Conservation (phyloP, 2,797 vertebrate species). For the Loriculus beryllinus region DNA sequence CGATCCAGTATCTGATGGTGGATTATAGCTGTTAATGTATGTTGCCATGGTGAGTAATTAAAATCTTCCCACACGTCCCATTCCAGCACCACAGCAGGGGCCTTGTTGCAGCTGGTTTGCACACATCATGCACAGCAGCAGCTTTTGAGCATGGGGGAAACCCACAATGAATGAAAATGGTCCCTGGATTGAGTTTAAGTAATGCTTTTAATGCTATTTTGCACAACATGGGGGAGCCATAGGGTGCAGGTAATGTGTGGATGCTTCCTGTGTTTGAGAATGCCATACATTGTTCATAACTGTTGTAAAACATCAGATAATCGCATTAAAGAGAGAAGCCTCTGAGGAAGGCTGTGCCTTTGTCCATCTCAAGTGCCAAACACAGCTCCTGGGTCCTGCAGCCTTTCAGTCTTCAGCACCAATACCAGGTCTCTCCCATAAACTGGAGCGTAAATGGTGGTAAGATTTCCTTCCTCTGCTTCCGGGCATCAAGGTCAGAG, state of each 20-base stretch:
- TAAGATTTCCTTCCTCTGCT: background rate
- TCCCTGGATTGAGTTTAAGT: background rate
- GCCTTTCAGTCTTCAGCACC: background rate
- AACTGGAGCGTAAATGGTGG: background rate
- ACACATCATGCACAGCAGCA: background rate
- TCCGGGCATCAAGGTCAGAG: background rate
- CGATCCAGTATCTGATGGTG: background rate
- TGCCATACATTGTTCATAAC: background rate
- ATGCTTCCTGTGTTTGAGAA: background rate
- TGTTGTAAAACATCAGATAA: background rate
- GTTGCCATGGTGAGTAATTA: conserved; percentile 61
- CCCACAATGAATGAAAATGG: background rate
- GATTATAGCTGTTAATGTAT: background rate
- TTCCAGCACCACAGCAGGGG: background rate
- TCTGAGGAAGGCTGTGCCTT: background rate
- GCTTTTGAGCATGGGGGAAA: conserved; percentile 1
- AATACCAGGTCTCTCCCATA: background rate
- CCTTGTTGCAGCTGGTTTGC: conserved; percentile 32
- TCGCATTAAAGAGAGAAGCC: background rate
- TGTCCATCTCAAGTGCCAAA: background rate
- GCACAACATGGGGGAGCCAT: background rate
- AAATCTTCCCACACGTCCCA: conserved; percentile 9
- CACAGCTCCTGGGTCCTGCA: background rate
- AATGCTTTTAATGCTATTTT: background rate
- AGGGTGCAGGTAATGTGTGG: background rate